Evolutionary conservation across 2,113 vertebrate species (phyloP), one percentile per base, ranked within the genome.

Genomic region (Rutilus rutilus): DNA sequence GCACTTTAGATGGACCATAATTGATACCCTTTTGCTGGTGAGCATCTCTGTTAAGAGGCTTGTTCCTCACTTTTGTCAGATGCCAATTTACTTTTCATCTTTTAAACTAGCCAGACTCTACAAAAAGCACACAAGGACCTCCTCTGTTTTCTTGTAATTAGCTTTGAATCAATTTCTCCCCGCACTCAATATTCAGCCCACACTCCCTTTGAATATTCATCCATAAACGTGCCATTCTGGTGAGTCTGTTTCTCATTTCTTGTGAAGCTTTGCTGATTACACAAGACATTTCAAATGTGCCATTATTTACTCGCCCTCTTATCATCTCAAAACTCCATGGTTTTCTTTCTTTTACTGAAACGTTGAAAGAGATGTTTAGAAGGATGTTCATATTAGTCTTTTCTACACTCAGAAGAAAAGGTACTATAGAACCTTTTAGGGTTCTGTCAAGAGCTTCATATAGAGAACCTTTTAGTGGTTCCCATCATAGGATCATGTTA

Each of bases 131-230:
- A 73, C 52, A 73, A 60, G 62, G 52, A 42, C 52, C 64, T 75
- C 65, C 25, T 88, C 59, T 73, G 83, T 88, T 88, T 86, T 59
- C 82, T 82, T 88, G 77, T 84, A 87, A 87, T 89, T 89, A 89
- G 69, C 60, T 39, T 23, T 65, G 77, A 84, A 84, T 86, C 45
- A 67, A 27, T 65, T 83, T 83, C 50, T 4, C 4, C 52, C 39
- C 21, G 27, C 76, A 50, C 50, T 78, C 80, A 86, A 54, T 75
- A 73, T 75, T 84, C 69, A 36, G 50, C 75, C 80, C 80, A 52
- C 80, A 82, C 64, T 57, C 75, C 75, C 47, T 57, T 52, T 78
- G 75, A 57, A 78, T 78, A 78, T 78, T 78, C 75, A 78, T 78
- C 52, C 52, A 57, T 36, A 78, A 78, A 57, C 4, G 75, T 57